Evolutionary conservation across 1,140 invertebrate species (phyloP).

Genomic region (Diabrotica undecimpunctata): DNA sequence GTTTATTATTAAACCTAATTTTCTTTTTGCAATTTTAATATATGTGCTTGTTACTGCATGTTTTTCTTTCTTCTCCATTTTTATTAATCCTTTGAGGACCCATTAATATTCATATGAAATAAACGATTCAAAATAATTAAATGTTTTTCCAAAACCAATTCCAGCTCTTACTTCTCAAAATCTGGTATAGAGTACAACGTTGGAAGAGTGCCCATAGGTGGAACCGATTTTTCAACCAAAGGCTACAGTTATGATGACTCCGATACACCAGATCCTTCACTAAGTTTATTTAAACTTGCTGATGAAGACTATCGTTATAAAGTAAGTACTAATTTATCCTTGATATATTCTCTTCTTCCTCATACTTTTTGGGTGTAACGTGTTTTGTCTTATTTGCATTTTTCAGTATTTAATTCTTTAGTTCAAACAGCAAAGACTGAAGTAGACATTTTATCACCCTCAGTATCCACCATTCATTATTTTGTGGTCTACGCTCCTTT

Average conservation of each 20-base stretch:
- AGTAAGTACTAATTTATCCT: conserved; percentile 21
- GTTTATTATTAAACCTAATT: neutral
- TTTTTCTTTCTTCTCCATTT: neutral
- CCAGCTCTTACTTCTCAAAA: conserved; percentile 50
- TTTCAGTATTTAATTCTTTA: too few species aligned
- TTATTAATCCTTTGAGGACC: neutral
- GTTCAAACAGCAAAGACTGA: too few species aligned
- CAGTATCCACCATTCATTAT: too few species aligned
- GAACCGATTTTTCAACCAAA: conserved; percentile 74
- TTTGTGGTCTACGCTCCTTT: too few species aligned
- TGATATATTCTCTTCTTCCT: neutral
- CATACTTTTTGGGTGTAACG: neutral
- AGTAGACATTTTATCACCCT: too few species aligned
- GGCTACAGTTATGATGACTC: conserved; percentile 68
- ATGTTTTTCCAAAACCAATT: neutral
- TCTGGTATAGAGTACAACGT: conserved; percentile 72
- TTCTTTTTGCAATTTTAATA: neutral
- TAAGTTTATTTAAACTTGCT: conserved; percentile 46
- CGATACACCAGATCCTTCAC: conserved; percentile 6
- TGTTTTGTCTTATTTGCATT: neutral
- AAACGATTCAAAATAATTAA: neutral
- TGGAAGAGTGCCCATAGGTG: conserved; percentile 77
- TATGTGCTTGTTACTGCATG: neutral
- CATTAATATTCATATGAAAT: neutral
- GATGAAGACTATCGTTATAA: conserved; percentile 48